Base-by-base conservation (phyloP, 2,888 invertebrate species). In the Pyrochroa serraticornis region DNA sequence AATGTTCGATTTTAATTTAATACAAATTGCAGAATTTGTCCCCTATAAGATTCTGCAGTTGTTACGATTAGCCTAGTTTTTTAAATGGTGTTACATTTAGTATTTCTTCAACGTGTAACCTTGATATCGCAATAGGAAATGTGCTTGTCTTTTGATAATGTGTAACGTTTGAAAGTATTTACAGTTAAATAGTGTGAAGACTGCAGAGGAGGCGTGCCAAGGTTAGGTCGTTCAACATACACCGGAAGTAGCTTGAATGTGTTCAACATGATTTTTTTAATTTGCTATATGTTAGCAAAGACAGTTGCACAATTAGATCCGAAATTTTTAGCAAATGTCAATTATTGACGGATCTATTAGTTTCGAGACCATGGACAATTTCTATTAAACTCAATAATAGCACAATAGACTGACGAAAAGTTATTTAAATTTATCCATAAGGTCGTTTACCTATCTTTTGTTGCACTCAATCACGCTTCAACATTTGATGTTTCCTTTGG, bases 101-200 rank as follows among this genome's bases (percentile, higher is more conserved):
- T 22, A 48, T 33, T 41, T 49, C n/a, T 13, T 49, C 33, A 41
- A 12, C 38, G 43, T 22, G 7, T 31, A 38, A 36, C 54, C 46
- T 47, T 54, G 46, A 54, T 53, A 44, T 38, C 46, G 13, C 32
- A 46, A 41, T 47, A 54, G 54, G 42, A 46, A 39, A 39, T 43
- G 51, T 35, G 13, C 9, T 45, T 41, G 32, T 41, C n/a, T 31
- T 34, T 51, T 43, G 13, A 47, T 7, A 3, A 46, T 22, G 22
- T 22, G 37, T 12, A 9, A 35, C 45, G 31, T n/a, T 30, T n/a
- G 45, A 39, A 45, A 46, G 3, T 3, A 39, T 47, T 54, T 54
- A 41, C 54, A 47, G 48, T 48, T 47, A 54, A 7, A n/a, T 35
- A 10, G 12, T n/a, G 14, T 7, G 38, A 38, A 38, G 14, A 38